Evolutionary conservation across 2,797 vertebrate genomes (phyloP).

Genomic region (Erithacus rubecula): DNA sequence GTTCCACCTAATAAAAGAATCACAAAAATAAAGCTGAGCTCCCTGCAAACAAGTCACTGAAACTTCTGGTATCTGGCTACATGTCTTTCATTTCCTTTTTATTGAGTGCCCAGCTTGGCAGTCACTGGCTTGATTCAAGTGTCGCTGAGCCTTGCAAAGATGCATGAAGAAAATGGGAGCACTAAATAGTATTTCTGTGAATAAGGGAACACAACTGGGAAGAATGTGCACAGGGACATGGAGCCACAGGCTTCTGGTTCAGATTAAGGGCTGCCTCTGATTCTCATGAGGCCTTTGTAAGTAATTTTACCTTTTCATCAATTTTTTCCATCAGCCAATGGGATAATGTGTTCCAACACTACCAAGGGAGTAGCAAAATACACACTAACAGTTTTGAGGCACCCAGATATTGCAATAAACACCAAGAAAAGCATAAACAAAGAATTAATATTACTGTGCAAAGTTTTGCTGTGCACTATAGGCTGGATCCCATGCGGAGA

Average conservation of each 20-base stretch:
- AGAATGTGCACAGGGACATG: neutral
- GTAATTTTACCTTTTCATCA: neutral
- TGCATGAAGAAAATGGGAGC: neutral
- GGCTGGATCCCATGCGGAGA: neutral
- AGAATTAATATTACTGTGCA: neutral
- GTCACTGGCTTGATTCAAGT: neutral
- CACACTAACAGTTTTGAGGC: neutral
- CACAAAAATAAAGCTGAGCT: neutral
- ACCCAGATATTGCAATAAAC: neutral
- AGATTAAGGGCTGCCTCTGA: neutral
- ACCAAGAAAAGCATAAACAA: neutral
- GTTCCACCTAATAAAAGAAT: neutral
- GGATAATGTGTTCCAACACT: neutral
- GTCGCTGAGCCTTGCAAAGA: neutral
- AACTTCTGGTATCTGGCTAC: neutral
- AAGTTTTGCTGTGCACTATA: neutral
- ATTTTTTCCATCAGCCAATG: neutral
- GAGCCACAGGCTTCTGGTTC: neutral
- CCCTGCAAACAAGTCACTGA: neutral
- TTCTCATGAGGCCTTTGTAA: accelerated
- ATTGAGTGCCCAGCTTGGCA: neutral
- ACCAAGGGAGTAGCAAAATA: neutral
- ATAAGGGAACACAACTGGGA: neutral
- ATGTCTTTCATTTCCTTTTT: neutral
- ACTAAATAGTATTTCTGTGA: neutral